Evolutionary conservation across 2,113 vertebrate species (phyloP), one percentile per base, ranked within the genome.

Genomic region (Bujurquina vittata): DNA sequence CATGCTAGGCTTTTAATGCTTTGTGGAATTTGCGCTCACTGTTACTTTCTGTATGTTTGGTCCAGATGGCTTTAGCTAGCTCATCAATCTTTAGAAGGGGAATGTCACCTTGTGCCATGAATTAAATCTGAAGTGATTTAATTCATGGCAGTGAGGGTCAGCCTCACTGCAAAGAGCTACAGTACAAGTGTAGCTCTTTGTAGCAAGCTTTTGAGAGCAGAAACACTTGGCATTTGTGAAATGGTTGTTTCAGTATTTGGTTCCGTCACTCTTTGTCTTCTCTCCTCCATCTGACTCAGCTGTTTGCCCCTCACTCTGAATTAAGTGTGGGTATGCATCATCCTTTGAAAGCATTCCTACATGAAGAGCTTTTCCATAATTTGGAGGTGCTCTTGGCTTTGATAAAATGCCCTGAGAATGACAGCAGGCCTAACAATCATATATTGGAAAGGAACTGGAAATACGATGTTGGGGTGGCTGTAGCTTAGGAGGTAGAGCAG

Each of bases 291-390:
- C 63, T 46, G 26, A 46, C 26, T 67, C 40, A 46, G 63, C 0
- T 67, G 14, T 26, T 46, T 29, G 0, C 0, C 40, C 46, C 63
- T 46, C 1, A 0, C 14, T 22, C 37, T 67, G 62, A 4, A 43
- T 43, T n/a, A 65, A 65, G 37, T 0, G 43, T 3, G 4, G 4
- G 14, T 22, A 65, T 65, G 43, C 37, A 43, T 65, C 0, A 65
- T 46, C 43, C 4, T 67, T 46, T 67, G 22, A 5, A 65, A 65
- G 62, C 23, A 8, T 46, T 14, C 22, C 43, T 46, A 46, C 0
- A 2, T 46, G 22, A 65, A 17, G 37, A 26, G 7, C 37, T 22
- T 0, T 46, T 26, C 40, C 0, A 67, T 2, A 67, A 67, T 46
- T 26, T 26, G 22, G 37, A 26, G 14, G 46, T 67, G 2, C 62